Evolutionary conservation across 2,113 vertebrate species (phyloP).

Genomic region (Crotophaga sulcirostris): DNA sequence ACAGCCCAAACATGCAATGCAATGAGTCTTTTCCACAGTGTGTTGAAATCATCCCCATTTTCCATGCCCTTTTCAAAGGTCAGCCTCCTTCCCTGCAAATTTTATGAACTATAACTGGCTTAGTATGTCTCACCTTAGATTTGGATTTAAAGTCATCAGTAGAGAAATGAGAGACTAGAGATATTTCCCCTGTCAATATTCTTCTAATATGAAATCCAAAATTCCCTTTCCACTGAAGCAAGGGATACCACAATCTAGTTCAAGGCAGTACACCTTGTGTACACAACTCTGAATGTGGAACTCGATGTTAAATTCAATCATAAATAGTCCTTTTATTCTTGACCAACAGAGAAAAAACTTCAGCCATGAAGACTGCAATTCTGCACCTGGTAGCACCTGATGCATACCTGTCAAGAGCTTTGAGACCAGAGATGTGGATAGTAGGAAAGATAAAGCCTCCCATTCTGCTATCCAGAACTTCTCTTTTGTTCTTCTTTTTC

Average conservation of each 20-base stretch:
- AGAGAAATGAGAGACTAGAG: background rate
- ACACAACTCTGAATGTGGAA: background rate
- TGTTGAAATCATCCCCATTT: background rate
- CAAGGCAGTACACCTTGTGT: background rate
- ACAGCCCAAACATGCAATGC: background rate
- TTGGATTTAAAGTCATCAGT: background rate
- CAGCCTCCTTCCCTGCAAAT: background rate
- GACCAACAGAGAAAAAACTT: background rate
- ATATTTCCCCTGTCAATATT: background rate
- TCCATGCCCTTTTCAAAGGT: background rate
- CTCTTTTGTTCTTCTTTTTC: background rate
- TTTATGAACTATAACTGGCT: background rate
- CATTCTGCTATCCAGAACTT: background rate
- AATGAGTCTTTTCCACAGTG: background rate
- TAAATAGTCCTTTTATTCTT: background rate
- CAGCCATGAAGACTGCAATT: background rate
- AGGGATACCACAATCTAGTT: background rate
- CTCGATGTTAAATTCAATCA: background rate
- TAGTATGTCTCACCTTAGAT: background rate
- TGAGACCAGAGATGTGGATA: background rate
- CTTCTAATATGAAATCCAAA: background rate
- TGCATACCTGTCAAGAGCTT: background rate
- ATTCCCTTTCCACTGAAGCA: background rate
- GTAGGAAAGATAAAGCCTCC: slow-evolving; percentile 8
- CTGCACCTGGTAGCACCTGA: background rate